Conservation (phyloP, 2,113 vertebrate species). For the Chaetodon trifascialis region DNA sequence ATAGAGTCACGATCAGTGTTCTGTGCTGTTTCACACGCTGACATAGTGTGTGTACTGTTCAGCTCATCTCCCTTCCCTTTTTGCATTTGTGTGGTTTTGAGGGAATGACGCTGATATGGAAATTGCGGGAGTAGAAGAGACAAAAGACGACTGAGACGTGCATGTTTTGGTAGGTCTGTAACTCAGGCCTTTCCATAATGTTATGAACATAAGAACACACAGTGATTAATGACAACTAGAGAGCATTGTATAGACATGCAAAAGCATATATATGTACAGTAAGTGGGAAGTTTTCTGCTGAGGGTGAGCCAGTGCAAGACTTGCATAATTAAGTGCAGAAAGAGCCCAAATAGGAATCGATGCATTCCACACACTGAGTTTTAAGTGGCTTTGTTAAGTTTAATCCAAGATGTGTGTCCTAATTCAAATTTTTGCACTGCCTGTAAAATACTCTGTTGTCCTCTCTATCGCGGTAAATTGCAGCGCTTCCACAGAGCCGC, state of each 20-base stretch:
- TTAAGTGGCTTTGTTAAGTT: slow-evolving; percentile 1
- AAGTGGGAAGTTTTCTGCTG: slow-evolving; percentile 2
- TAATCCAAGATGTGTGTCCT: slow-evolving; percentile 14
- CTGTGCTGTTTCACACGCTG: slow-evolving; percentile 38
- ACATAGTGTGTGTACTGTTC: neutral
- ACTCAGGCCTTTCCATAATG: neutral
- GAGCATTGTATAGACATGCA: neutral
- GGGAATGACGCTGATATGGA: neutral
- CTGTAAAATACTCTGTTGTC: slow-evolving; percentile 8
- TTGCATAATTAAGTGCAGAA: neutral
- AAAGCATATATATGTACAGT: neutral
- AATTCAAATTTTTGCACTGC: slow-evolving; percentile 2
- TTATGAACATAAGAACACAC: neutral
- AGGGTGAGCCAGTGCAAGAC: neutral
- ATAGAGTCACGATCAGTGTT: slow-evolving; percentile 30
- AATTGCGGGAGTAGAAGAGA: neutral
- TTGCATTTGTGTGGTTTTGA: slow-evolving; percentile 4
- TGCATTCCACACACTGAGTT: neutral
- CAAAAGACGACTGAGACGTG: too few relatives aligned
- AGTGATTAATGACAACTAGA: neutral
- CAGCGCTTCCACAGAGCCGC: slow-evolving; percentile 30
- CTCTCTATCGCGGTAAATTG: slow-evolving; percentile 23
- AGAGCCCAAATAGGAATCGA: neutral
- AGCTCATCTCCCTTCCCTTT: neutral
- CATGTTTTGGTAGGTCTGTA: neutral